Evolutionary conservation across 2,888 invertebrate genomes (phyloP).

Genomic region (Loripinus fragilis): DNA sequence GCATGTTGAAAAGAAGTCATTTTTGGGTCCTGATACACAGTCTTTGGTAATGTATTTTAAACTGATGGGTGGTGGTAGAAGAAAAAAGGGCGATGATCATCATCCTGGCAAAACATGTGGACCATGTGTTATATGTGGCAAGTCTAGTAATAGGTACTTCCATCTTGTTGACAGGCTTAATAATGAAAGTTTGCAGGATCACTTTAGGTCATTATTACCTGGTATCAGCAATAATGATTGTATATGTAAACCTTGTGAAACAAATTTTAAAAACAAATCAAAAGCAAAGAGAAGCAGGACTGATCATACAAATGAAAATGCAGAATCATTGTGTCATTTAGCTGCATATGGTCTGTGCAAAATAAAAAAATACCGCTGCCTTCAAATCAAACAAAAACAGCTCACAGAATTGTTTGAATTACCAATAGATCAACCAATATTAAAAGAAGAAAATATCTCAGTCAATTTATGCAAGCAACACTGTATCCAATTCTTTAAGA

Average conservation of each 20-base stretch:
- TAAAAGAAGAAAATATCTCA: background rate
- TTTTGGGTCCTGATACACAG: background rate
- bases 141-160: background rate
- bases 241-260: background rate
- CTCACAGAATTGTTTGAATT: background rate
- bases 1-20: background rate
- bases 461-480: background rate
- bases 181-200: background rate
- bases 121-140: slow-evolving; percentile 5
- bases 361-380: background rate
- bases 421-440: background rate
- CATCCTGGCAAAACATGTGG: background rate
- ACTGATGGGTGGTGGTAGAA: background rate
- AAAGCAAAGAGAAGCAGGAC: background rate
- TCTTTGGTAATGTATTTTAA: slow-evolving; percentile 10
- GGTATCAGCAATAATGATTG: too few relatives aligned
- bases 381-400: background rate
- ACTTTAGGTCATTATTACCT: background rate
- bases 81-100: too few relatives aligned
- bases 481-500: background rate
- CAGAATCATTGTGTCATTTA: background rate
- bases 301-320: background rate
- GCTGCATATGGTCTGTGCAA: too few relatives aligned
- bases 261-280: background rate
- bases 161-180: background rate